Conservation (phyloP, 2,797 vertebrate genomes). For the Morus bassanus region DNA sequence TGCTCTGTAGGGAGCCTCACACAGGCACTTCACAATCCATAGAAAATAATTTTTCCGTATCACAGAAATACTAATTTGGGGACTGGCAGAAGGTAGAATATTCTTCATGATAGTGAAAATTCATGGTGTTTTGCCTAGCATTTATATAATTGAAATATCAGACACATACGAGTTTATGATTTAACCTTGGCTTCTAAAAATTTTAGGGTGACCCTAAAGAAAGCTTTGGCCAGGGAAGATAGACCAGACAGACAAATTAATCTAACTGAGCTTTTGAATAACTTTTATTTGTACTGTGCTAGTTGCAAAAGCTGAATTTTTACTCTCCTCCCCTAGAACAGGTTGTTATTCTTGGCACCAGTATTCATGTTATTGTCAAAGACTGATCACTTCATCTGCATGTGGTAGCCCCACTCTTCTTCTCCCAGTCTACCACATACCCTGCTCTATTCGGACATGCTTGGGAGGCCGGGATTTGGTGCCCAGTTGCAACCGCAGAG, state of each 20-base stretch:
- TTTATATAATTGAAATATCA: background rate
- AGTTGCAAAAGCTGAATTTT: background rate
- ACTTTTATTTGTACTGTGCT: background rate
- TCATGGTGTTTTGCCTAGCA: background rate
- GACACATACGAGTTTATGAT: background rate
- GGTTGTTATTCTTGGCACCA: background rate
- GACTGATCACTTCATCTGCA: background rate
- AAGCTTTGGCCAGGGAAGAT: background rate
- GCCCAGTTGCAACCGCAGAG: background rate
- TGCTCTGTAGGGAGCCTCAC: background rate
- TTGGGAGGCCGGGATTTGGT: background rate
- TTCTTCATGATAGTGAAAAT: background rate
- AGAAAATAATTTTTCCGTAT: constrained; percentile 15
- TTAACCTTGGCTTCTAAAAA: background rate
- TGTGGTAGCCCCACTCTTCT: background rate
- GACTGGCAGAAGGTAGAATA: background rate
- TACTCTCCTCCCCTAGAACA: background rate
- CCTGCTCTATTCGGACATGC: background rate
- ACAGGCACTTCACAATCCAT: background rate
- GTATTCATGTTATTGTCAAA: background rate
- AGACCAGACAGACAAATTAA: background rate
- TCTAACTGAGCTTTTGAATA: background rate
- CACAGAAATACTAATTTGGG: background rate
- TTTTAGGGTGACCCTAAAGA: background rate
- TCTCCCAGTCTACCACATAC: rapidly evolving